A percentile compares a stretch with the other conserved stretches of the same genome.
Conservation (phyloP, 2,888 invertebrate genomes). For the Synergus itoensis region DNA sequence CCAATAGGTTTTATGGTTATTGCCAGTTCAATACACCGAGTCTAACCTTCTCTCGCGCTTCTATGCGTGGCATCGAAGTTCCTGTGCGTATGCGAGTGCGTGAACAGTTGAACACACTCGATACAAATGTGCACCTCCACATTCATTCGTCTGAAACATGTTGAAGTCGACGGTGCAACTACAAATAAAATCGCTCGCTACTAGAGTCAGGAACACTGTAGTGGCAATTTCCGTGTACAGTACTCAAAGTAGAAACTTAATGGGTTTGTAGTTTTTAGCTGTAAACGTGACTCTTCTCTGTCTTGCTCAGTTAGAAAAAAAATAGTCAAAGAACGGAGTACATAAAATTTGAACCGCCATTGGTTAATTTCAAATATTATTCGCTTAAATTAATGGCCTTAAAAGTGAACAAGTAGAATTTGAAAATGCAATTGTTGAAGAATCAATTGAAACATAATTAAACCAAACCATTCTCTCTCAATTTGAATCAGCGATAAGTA, state of each 20-base stretch:
- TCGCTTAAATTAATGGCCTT: too few species aligned
- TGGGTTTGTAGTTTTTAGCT: conserved; percentile 27
- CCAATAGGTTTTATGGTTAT: conserved; percentile 69
- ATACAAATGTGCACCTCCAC: conserved; percentile 3
- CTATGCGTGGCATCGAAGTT: neutral
- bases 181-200: conserved; percentile 34
- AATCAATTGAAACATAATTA: too few species aligned
- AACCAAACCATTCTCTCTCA: too few species aligned
- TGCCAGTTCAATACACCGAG: conserved; percentile 55
- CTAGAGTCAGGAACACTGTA: neutral
- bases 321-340: too few species aligned
- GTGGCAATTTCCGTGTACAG: conserved; percentile 11
- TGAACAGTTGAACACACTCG: neutral
- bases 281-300: conserved; percentile 12
- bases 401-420: too few species aligned
- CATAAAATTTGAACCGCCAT: too few species aligned
- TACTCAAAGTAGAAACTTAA: conserved; percentile 34
- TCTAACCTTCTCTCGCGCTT: conserved; percentile 12
- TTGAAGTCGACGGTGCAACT: conserved; percentile 2
- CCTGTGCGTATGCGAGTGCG: neutral
- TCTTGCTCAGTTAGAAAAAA: too few species aligned
- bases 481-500: too few species aligned
- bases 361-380: too few species aligned
- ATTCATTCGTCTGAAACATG: neutral
- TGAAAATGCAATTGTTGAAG: too few species aligned